A percentile compares a stretch with the other conserved stretches of the same genome.
phyloP scores from a whole-genome alignment of 2,113 vertebrate species.

The Oreochromis aureus region DNA sequence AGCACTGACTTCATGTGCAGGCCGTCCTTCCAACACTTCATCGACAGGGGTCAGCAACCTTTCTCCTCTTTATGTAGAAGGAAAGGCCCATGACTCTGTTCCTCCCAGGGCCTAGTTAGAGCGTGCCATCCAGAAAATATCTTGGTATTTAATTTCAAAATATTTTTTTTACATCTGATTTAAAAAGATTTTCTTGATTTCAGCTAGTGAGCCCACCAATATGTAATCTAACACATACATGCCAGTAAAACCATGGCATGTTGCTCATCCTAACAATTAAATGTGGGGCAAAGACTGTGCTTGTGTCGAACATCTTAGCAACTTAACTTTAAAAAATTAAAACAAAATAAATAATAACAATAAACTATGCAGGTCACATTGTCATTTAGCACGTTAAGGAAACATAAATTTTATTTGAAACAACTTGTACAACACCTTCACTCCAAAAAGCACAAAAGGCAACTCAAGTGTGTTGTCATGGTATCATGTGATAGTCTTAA shows the following conservation, averaged over 20 bases:
- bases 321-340: not conserved
- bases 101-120: conserved; percentile 17
- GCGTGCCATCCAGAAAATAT: conserved; percentile 9
- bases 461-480: not conserved
- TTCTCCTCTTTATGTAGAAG: not conserved
- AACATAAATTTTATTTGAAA: not conserved
- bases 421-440: not conserved
- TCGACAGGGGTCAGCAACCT: conserved; percentile 47
- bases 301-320: not conserved
- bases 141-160: not conserved
- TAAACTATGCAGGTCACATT: not conserved
- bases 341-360: not conserved
- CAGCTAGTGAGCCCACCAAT: not conserved
- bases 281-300: not conserved
- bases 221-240: not conserved
- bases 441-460: not conserved
- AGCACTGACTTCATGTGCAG: conserved; percentile 37
- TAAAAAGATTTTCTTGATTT: not conserved
- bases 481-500: not conserved
- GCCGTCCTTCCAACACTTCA: conserved; percentile 4
- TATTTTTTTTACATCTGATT: not conserved
- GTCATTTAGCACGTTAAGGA: not conserved
- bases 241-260: not conserved
- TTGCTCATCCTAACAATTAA: not conserved
- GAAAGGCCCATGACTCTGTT: not conserved